A percentile compares a stretch with the other conserved stretches of the same genome.
phyloP scores from a whole-genome alignment of 2,113 vertebrate species.

The Tricholaema leucomelas region DNA sequence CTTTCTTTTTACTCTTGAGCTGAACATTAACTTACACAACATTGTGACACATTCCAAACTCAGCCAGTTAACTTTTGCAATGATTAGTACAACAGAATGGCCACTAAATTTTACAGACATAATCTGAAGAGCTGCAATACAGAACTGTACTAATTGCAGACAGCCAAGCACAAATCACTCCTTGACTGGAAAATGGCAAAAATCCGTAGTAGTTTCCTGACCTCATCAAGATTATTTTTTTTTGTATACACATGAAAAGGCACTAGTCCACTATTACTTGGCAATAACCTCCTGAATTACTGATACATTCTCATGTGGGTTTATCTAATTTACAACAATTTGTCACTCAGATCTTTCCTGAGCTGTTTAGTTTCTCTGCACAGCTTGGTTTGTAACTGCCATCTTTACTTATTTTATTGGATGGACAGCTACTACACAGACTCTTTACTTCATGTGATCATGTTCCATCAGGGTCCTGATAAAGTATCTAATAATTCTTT shows the following conservation, averaged over 20 bases:
- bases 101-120: not conserved
- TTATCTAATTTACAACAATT: not conserved
- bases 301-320: conserved; percentile 8
- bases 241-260: conserved; percentile 10
- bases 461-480: not conserved
- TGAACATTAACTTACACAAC: conserved; percentile 13
- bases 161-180: not conserved
- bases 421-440: not conserved
- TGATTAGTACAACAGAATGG: conserved; percentile 1
- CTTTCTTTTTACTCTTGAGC: conserved; percentile 27
- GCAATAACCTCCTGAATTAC: conserved; percentile 5
- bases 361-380: not conserved
- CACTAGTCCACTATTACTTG: not conserved
- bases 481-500: conserved; percentile 26
- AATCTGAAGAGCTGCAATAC: not conserved
- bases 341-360: not conserved
- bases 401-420: not conserved
- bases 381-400: not conserved
- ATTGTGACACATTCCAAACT: conserved; percentile 2
- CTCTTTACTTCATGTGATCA: not conserved
- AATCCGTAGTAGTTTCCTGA: not conserved
- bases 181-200: not conserved
- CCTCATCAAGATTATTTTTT: not conserved
- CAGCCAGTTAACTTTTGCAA: conserved; percentile 11
- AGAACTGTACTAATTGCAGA: not conserved